These are phyloP conservation scores for Podocnemis expansa DNA, from an alignment of 2,113 vertebrate genomes.

Conservation along the genomic window DNA sequence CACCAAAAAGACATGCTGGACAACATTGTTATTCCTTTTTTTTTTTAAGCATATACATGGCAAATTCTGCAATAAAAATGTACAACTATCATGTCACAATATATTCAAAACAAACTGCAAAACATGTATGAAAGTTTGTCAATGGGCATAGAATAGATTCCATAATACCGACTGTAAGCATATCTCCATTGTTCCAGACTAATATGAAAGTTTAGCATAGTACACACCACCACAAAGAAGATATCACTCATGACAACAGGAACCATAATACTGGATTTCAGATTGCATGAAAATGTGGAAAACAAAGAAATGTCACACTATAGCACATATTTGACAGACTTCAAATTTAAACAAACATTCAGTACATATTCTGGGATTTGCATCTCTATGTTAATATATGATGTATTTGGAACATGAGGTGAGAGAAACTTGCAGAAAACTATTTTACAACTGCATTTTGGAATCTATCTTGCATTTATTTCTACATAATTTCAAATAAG, in stretches of 20 bases:
- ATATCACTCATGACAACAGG: too few relatives aligned
- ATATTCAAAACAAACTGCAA: neutral
- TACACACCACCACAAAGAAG: neutral
- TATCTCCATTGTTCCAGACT: neutral
- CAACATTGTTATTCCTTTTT: neutral
- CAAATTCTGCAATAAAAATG: neutral
- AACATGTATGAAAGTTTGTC: neutral
- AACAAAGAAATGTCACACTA: neutral
- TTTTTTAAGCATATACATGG: neutral
- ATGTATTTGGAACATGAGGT: neutral
- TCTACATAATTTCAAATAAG: neutral
- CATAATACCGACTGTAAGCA: neutral
- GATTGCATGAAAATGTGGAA: neutral
- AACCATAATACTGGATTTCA: neutral
- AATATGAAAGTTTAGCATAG: neutral
- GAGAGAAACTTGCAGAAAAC: neutral
- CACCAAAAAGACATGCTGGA: neutral
- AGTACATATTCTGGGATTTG: neutral
- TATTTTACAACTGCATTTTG: neutral
- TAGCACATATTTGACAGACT: neutral
- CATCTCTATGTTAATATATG: neutral
- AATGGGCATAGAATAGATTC: neutral
- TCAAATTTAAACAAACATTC: neutral
- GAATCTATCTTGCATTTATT: neutral
- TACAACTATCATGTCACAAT: neutral